These are phyloP conservation scores for Streblospio benedicti DNA, from an alignment of 1,140 invertebrate genomes.

Conservation along the genomic window DNA sequence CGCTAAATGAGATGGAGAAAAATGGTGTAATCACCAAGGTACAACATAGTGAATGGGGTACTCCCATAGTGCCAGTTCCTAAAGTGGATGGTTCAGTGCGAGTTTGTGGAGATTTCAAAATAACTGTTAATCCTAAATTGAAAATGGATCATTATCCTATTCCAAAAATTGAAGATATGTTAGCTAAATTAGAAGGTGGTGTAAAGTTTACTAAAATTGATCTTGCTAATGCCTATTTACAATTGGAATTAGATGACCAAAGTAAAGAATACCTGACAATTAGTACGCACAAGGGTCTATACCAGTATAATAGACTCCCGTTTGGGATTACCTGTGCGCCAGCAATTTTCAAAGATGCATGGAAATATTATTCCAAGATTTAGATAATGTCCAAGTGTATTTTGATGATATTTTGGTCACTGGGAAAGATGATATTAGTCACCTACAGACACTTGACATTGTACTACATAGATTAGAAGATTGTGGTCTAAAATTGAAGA, in stretches of 20 bases:
- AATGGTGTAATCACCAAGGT: too few relatives aligned
- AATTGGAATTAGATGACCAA: neutral
- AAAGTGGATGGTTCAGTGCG: neutral
- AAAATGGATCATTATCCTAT: neutral
- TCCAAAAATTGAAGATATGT: neutral
- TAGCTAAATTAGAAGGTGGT: slow-evolving; percentile 1
- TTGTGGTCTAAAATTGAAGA: slow-evolving; percentile 7
- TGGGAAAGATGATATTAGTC: slow-evolving; percentile 14
- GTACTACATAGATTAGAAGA: slow-evolving; percentile 1
- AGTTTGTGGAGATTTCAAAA: slow-evolving; percentile 2
- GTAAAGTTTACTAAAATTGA: slow-evolving; percentile 6
- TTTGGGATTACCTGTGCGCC: slow-evolving; percentile 51
- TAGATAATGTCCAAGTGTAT: slow-evolving; percentile 29
- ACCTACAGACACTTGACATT: slow-evolving; percentile 5
- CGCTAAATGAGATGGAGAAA: too few relatives aligned
- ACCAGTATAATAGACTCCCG: slow-evolving; percentile 44
- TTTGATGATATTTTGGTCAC: slow-evolving; percentile 18
- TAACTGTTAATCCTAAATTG: neutral
- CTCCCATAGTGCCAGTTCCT: slow-evolving; percentile 5
- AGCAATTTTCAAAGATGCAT: slow-evolving; percentile 49
- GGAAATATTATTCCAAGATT: slow-evolving; percentile 34
- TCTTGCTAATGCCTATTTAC: slow-evolving; percentile 4
- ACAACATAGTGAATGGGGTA: neutral
- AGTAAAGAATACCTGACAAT: slow-evolving; percentile 24
- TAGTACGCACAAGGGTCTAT: slow-evolving; percentile 48